Conservation (phyloP, 2,113 vertebrate species). For the Eonycteris spelaea region DNA sequence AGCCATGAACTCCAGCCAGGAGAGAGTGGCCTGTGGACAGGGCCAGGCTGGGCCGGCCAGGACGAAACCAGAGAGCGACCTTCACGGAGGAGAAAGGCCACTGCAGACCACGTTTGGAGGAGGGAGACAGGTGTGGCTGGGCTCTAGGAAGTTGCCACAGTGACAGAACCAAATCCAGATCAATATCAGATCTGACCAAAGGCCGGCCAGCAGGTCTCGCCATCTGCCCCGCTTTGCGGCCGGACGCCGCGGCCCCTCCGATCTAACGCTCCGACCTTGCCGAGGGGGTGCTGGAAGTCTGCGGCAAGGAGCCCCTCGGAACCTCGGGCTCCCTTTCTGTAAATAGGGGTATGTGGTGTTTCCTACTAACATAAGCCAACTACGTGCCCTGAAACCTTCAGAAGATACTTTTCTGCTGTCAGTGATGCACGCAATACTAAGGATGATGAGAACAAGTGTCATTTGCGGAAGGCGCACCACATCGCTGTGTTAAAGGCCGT, state of each 20-base stretch:
- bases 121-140: background rate
- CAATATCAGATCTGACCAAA: background rate
- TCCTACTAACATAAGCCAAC: background rate
- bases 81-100: background rate
- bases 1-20: constrained; percentile 36
- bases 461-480: background rate
- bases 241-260: background rate
- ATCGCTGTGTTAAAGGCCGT: background rate
- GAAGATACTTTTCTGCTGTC: background rate
- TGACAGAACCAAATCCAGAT: background rate
- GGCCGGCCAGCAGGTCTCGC: background rate
- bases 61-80: background rate
- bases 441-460: background rate
- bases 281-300: background rate
- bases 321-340: background rate
- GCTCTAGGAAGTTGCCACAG: background rate
- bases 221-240: background rate
- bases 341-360: background rate
- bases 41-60: too few species aligned
- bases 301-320: background rate
- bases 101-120: background rate
- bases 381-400: background rate
- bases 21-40: background rate
- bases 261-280: background rate
- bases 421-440: background rate